Evolutionary conservation across 1,140 invertebrate genomes (phyloP).

Genomic region (Bombus superbus): DNA sequence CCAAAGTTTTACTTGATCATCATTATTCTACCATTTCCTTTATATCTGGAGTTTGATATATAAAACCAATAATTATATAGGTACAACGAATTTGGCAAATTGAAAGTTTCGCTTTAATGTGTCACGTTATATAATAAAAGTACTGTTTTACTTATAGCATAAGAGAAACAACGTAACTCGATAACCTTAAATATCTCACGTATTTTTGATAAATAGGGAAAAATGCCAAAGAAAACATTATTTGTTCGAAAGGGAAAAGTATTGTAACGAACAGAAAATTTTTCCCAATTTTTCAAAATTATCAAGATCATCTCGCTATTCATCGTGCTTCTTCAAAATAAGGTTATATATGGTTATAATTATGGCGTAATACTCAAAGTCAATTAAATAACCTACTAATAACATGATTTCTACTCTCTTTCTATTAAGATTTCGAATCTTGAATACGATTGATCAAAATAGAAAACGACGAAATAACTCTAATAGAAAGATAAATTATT

Average conservation of each 20-base stretch:
- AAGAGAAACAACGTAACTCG: too few relatives aligned
- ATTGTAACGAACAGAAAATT: neutral
- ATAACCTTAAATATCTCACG: too few relatives aligned
- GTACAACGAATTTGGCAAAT: neutral
- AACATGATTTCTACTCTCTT: too few relatives aligned
- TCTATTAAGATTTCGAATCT: too few relatives aligned
- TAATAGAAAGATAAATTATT: neutral
- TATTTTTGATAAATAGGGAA: neutral
- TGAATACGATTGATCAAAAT: too few relatives aligned
- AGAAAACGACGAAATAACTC: too few relatives aligned
- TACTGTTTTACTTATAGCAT: neutral
- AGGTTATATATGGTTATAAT: neutral
- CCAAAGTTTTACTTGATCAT: neutral
- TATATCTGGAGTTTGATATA: too few relatives aligned
- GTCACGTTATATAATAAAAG: neutral
- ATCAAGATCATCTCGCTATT: too few relatives aligned
- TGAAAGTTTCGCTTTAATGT: neutral
- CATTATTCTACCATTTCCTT: neutral
- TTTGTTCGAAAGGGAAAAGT: neutral
- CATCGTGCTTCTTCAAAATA: too few relatives aligned
- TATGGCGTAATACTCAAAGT: neutral
- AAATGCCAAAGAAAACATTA: neutral
- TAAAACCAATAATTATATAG: neutral
- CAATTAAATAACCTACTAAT: too few relatives aligned
- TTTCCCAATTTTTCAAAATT: neutral